A percentile compares a stretch with the other conserved stretches of the same genome.
These are phyloP conservation scores for Benitochromis conjunctus DNA, from an alignment of 2,113 vertebrate genomes.

Conservation along the genomic window DNA sequence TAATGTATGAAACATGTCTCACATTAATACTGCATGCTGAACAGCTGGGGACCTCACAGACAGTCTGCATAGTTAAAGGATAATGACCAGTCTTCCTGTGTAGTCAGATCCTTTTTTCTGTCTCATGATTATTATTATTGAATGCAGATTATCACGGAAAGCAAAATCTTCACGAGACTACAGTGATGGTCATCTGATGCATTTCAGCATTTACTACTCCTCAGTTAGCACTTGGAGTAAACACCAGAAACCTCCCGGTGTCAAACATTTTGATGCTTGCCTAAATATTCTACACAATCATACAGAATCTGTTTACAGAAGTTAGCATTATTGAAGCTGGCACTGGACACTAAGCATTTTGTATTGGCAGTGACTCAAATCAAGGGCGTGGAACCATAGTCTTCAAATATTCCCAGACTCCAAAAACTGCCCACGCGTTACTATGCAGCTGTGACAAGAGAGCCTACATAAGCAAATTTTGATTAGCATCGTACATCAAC, in stretches of 20 bases:
- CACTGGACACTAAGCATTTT: background rate
- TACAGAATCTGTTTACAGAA: background rate
- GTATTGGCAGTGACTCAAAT: background rate
- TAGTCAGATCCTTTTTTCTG: background rate
- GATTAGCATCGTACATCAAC: background rate
- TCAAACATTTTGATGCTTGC: background rate
- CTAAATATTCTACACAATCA: background rate
- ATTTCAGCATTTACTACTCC: background rate
- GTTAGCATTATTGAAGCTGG: background rate
- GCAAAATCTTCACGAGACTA: accelerated
- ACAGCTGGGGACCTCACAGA: background rate
- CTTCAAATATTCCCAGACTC: background rate
- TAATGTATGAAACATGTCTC: accelerated
- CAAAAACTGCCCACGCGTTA: background rate
- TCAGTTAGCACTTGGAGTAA: background rate
- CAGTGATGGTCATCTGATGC: background rate
- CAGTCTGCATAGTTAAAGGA: background rate
- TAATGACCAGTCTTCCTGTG: background rate
- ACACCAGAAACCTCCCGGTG: accelerated
- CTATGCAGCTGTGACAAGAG: background rate
- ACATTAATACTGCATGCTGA: background rate
- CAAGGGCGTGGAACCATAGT: background rate
- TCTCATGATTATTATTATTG: background rate
- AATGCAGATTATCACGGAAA: background rate
- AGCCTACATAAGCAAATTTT: background rate